Base-by-base conservation (phyloP, 2,888 invertebrate species). In the Dermolepida albohirtum region DNA sequence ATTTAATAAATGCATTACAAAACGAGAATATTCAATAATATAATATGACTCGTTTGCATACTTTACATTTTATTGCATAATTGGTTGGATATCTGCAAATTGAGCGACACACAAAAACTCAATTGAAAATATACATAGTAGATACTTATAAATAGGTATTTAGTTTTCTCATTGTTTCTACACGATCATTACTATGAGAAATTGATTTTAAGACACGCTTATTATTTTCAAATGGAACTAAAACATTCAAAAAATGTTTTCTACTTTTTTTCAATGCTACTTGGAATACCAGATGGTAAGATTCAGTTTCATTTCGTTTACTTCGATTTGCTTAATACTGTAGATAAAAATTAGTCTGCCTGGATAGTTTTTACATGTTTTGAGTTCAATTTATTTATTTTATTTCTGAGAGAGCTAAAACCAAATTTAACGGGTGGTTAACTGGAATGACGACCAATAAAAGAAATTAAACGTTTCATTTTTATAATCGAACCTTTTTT, bases 261-360 rank as follows among this genome's bases (percentile, higher is more conserved):
- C 76, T 75, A 77, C 73, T 78, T 77, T 78, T 34, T 78, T 80
- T 77, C 79, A 79, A 81, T 83, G 83, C 83, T 82, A 82, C 82
- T 81, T 83, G 82, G 82, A 82, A 78, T 74, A 75, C 75, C 80
- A 84, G 84, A 84, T 82, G 84, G 84, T 84, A 84, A 84, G 84
- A 77, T 82, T 83, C 82, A 80, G 78, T 79, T 82, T 81, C 77
- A 66, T 70, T 71, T 66, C 62, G 64, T 68, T 57, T 65, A 62
- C 49, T 71, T 54, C 64, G 49, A 71, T 54, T 69, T 72, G 76
- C 76, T 76, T 75, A 70, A 72, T 70, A 70, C 68, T 66, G 76
- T 76, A 76, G 76, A 74, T 76, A 70, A 72, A 74, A 64, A 62
- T 67, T 72, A 71, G 71, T 69, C 67, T 70, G 70, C 72, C 72